Percentiles rank a stretch among this genome's conserved stretches.
Evolutionary conservation across 2,888 invertebrate genomes (phyloP).

Genomic region (Hypercompe scribonia): DNA sequence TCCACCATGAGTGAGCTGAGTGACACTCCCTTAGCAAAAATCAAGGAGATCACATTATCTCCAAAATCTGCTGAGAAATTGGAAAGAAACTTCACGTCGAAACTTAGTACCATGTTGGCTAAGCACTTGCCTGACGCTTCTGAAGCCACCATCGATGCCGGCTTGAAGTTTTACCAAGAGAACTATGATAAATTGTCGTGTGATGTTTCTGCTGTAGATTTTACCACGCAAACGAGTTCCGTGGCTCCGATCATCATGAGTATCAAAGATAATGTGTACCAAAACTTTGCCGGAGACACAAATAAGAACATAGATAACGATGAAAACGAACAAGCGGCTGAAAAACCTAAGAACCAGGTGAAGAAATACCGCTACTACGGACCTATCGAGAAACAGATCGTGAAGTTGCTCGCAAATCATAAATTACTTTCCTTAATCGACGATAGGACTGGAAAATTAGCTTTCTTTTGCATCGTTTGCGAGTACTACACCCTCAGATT

Average conservation of each 20-base stretch:
- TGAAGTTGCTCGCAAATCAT: constrained; percentile 73
- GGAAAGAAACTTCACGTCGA: constrained; percentile 69
- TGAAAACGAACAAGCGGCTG: constrained; percentile 70
- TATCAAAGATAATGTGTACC: constrained; percentile 82
- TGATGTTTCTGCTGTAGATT: constrained; percentile 71
- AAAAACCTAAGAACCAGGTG: constrained; percentile 74
- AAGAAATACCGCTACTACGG: constrained; percentile 82
- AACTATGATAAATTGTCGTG: constrained; percentile 70
- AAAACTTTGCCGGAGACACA: constrained; percentile 77
- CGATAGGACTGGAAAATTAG: constrained; percentile 80
- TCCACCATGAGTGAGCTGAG: constrained; percentile 73
- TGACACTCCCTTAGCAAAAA: constrained; percentile 66
- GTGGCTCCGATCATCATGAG: constrained; percentile 84
- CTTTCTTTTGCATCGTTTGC: constrained; percentile 82
- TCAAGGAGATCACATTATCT: constrained; percentile 67
- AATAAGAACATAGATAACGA: constrained; percentile 81
- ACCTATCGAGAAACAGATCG: constrained; percentile 75
- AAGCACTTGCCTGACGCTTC: constrained; percentile 79
- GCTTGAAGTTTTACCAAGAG: constrained; percentile 74
- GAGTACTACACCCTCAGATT: constrained; percentile 82
- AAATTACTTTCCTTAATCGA: constrained; percentile 77
- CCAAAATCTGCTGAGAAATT: constrained; percentile 72
- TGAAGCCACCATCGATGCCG: constrained; percentile 76
- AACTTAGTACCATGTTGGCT: constrained; percentile 70
- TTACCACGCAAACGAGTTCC: constrained; percentile 73